Percentiles rank a stretch among this genome's conserved stretches.
phyloP scores from a whole-genome alignment of 2,797 vertebrate species.

The Epinephelus awoara region DNA sequence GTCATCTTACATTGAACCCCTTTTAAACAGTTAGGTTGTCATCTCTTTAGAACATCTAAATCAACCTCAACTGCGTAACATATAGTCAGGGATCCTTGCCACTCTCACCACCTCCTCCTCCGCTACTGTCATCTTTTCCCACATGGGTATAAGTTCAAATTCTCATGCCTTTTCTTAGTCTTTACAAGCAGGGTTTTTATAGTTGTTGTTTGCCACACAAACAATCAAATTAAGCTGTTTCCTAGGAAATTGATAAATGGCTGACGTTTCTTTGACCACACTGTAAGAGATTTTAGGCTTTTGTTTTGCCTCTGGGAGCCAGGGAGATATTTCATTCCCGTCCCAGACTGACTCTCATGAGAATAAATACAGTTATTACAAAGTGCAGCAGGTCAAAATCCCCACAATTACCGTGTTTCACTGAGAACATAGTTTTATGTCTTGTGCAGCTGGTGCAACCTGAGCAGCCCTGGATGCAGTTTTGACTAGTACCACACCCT shows the following conservation, averaged over 20 bases:
- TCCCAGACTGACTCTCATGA: slow-evolving; percentile 43
- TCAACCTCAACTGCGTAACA: slow-evolving; percentile 9
- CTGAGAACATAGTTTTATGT: slow-evolving; percentile 55
- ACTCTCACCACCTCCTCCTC: neutral
- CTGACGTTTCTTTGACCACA: slow-evolving; percentile 53
- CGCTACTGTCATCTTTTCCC: slow-evolving; percentile 10
- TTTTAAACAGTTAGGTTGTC: slow-evolving; percentile 31
- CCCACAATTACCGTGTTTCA: slow-evolving; percentile 59
- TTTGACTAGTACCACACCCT: slow-evolving; percentile 44
- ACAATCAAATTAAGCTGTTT: slow-evolving; percentile 45
- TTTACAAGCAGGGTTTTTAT: neutral
- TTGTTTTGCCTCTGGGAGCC: slow-evolving; percentile 65
- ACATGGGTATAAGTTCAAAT: slow-evolving; percentile 5
- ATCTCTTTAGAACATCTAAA: slow-evolving; percentile 37
- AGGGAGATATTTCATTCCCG: slow-evolving; percentile 46
- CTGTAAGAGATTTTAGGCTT: slow-evolving; percentile 42
- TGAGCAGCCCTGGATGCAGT: slow-evolving; percentile 37
- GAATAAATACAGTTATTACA: slow-evolving; percentile 62
- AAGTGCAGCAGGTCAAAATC: slow-evolving; percentile 41
- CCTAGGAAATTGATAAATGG: slow-evolving; percentile 59
- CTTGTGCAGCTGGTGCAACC: slow-evolving; percentile 67
- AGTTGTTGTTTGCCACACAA: neutral
- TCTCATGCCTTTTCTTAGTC: slow-evolving; percentile 19
- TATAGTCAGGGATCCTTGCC: neutral
- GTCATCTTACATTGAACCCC: slow-evolving; percentile 35